These are phyloP conservation scores for Aphrophora alni DNA, from an alignment of 2,888 invertebrate species.

Conservation along the genomic window DNA sequence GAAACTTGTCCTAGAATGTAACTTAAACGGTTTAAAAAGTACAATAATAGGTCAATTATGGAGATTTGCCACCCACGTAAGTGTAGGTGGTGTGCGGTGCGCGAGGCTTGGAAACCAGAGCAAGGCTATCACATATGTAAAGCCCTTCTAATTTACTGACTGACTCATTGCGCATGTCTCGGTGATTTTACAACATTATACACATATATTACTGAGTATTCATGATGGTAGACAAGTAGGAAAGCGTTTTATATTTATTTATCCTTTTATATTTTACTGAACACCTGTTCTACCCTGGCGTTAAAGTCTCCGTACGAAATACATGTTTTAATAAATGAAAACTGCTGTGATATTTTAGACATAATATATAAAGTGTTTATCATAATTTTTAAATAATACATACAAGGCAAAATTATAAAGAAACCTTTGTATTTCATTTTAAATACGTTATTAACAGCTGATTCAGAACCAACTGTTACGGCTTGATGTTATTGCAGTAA, in stretches of 20 bases:
- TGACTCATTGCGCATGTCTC: slow-evolving; percentile 5
- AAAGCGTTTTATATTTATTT: no score
- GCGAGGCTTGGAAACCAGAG: not conserved
- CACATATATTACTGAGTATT: not conserved
- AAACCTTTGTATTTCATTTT: no score
- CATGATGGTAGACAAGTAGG: no score
- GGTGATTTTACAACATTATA: not conserved
- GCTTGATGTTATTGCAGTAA: no score
- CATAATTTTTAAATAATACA: no score
- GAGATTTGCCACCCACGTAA: not conserved
- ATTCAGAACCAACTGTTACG: no score
- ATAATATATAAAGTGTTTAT: no score
- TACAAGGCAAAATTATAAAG: no score
- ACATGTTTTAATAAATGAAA: no score
- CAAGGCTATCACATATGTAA: not conserved
- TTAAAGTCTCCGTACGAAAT: not conserved
- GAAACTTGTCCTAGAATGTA: not conserved
- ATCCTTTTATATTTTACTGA: not conserved
- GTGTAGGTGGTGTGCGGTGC: not conserved
- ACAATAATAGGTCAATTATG: slow-evolving; percentile 1
- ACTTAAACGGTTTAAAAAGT: not conserved
- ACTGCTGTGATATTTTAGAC: no score
- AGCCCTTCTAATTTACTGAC: not conserved
- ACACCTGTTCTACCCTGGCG: not conserved
- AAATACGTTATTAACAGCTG: no score